A percentile compares a stretch with the other conserved stretches of the same genome.
These are phyloP conservation scores for Channa argus DNA, from an alignment of 2,113 vertebrate species.

Conservation along the genomic window DNA sequence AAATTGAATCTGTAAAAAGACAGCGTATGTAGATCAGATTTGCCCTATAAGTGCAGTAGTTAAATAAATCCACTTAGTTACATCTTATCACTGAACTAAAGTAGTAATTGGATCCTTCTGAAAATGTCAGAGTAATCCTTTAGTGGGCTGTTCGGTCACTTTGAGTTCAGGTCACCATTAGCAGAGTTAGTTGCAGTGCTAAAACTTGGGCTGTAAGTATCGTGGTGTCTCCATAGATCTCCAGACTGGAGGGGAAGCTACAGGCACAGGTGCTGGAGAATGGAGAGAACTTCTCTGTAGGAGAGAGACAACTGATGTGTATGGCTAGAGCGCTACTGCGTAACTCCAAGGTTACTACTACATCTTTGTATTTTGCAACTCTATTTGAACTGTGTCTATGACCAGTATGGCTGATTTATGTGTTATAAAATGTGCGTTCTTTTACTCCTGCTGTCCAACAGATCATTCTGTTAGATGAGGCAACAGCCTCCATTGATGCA, in stretches of 20 bases:
- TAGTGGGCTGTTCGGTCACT: not conserved
- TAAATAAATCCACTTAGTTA: too few relatives aligned
- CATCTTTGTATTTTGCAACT: not conserved
- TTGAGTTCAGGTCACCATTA: not conserved
- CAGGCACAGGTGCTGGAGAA: conserved; percentile 83
- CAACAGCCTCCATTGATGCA: conserved; percentile 88
- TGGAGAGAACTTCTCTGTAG: conserved; percentile 89
- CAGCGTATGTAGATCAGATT: too few relatives aligned
- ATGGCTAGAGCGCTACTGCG: conserved; percentile 86
- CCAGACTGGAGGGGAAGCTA: conserved; percentile 80
- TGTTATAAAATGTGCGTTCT: too few relatives aligned
- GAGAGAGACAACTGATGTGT: conserved; percentile 86
- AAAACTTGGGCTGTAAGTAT: not conserved
- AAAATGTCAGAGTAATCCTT: not conserved
- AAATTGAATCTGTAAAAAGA: too few relatives aligned
- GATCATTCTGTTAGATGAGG: conserved; percentile 91
- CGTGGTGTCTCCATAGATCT: conserved; percentile 73
- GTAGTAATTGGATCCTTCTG: too few relatives aligned
- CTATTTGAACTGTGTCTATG: not conserved
- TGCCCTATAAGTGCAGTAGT: too few relatives aligned
- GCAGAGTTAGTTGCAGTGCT: not conserved
- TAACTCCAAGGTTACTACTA: conserved; percentile 82
- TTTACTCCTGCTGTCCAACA: conserved; percentile 42
- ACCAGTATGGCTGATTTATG: not conserved
- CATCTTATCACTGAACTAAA: too few relatives aligned